These are phyloP conservation scores for Philonicus albiceps DNA, from an alignment of 2,888 invertebrate species.

Conservation along the genomic window DNA sequence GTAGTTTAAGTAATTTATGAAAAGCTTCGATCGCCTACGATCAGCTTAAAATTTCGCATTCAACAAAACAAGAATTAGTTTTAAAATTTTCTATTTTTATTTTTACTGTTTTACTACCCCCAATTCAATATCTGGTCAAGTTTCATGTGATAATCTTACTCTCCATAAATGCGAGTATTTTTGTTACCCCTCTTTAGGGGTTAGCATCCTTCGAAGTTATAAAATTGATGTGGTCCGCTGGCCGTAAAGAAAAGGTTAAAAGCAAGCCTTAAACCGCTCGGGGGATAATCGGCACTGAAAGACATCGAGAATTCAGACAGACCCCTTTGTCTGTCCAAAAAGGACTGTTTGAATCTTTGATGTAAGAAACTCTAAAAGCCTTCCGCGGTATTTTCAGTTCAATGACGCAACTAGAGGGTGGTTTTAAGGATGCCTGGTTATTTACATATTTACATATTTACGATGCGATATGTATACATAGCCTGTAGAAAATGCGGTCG, in stretches of 20 bases:
- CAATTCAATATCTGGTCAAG: neutral
- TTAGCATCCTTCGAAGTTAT: neutral
- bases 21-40: too few relatives aligned
- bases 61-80: too few relatives aligned
- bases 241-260: neutral
- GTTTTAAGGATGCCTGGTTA: neutral
- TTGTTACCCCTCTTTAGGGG: too few relatives aligned
- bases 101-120: neutral
- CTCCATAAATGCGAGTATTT: neutral
- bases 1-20: too few relatives aligned
- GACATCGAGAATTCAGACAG: neutral
- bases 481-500: too few relatives aligned
- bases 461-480: too few relatives aligned
- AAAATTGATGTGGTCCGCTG: neutral
- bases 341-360: neutral
- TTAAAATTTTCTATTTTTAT: too few relatives aligned
- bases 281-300: neutral
- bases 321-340: neutral
- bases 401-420: neutral
- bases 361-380: neutral
- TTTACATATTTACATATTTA: neutral
- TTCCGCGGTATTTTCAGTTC: neutral
- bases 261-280: neutral
- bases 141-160: too few relatives aligned
- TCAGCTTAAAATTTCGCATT: too few relatives aligned